phyloP scores from a whole-genome alignment of 2,888 invertebrate species.

The Mythimna loreyi region DNA sequence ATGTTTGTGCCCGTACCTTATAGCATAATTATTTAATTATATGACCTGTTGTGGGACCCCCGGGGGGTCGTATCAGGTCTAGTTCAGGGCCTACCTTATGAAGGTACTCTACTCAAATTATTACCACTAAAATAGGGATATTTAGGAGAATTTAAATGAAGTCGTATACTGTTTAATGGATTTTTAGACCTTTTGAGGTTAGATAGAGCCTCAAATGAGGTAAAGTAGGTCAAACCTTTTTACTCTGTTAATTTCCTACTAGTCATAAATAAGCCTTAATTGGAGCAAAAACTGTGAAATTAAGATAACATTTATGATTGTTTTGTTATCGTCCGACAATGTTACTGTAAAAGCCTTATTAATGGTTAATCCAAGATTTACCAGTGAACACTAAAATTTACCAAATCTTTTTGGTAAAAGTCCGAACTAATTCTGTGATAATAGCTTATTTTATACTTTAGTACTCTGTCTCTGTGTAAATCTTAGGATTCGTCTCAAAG shows the following conservation, averaged over 20 bases:
- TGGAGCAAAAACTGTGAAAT: not conserved
- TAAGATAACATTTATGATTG: not conserved
- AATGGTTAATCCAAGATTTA: too few species aligned
- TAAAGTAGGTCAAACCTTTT: not conserved
- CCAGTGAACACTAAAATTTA: too few species aligned
- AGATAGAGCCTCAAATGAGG: too few species aligned
- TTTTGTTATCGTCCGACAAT: not conserved
- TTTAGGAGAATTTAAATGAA: constrained; percentile 27
- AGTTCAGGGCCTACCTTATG: constrained; percentile 38
- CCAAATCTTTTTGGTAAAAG: too few species aligned
- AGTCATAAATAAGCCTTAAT: not conserved
- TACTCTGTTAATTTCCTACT: not conserved
- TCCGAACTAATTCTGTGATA: too few species aligned
- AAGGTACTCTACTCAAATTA: constrained; percentile 32
- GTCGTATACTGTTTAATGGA: constrained; percentile 10
- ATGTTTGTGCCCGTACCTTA: constrained; percentile 14
- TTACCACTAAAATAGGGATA: constrained; percentile 32
- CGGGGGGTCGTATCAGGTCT: constrained; percentile 21
- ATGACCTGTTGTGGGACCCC: constrained; percentile 39
- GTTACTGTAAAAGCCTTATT: not conserved
- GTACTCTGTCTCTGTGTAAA: too few species aligned
- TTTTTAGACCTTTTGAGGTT: constrained; percentile 7
- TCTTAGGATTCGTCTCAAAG: too few species aligned
- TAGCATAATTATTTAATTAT: constrained; percentile 51
- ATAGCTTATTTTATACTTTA: too few species aligned